These are phyloP conservation scores for Toxotes lorentzi DNA, from an alignment of 2,797 vertebrate genomes.

Conservation along the genomic window DNA sequence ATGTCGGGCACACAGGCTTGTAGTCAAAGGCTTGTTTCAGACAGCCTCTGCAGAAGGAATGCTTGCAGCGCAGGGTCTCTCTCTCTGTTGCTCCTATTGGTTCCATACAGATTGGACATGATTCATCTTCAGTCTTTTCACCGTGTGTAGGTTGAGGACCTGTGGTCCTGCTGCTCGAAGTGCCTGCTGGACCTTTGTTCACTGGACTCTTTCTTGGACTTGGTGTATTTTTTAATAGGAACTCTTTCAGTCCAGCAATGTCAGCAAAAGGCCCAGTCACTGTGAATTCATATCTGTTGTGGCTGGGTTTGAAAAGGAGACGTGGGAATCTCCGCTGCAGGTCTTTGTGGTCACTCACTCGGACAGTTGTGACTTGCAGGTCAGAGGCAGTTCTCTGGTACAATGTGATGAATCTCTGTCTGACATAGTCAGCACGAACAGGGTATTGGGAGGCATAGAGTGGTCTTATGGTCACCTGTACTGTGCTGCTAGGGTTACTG, in stretches of 20 bases:
- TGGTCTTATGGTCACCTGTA: slow-evolving; percentile 49
- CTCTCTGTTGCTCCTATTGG: slow-evolving; percentile 48
- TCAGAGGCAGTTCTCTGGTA: slow-evolving; percentile 82
- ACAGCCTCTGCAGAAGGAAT: slow-evolving; percentile 82
- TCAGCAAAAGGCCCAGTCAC: slow-evolving; percentile 71
- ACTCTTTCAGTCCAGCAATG: slow-evolving; percentile 58
- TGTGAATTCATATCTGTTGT: rapidly evolving
- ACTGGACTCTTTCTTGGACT: not conserved
- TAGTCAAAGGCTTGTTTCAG: slow-evolving; percentile 75
- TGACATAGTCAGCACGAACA: slow-evolving; percentile 40
- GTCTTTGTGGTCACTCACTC: not conserved
- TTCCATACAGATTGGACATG: slow-evolving; percentile 85
- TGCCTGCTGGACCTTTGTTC: not conserved
- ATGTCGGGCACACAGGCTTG: slow-evolving; percentile 84
- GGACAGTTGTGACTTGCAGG: slow-evolving; percentile 52
- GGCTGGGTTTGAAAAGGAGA: slow-evolving; percentile 47
- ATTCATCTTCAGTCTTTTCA: slow-evolving; percentile 53
- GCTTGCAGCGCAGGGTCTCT: slow-evolving; percentile 77
- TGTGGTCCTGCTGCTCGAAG: not conserved
- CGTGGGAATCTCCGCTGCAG: slow-evolving; percentile 63
- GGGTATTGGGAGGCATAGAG: rapidly evolving
- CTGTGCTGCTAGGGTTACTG: not conserved
- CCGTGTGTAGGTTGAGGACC: slow-evolving; percentile 1
- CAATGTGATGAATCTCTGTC: slow-evolving; percentile 78
- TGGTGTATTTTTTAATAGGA: slow-evolving; percentile 19